phyloP scores from a whole-genome alignment of 2,113 vertebrate species.

The Gopherus evgoodei region DNA sequence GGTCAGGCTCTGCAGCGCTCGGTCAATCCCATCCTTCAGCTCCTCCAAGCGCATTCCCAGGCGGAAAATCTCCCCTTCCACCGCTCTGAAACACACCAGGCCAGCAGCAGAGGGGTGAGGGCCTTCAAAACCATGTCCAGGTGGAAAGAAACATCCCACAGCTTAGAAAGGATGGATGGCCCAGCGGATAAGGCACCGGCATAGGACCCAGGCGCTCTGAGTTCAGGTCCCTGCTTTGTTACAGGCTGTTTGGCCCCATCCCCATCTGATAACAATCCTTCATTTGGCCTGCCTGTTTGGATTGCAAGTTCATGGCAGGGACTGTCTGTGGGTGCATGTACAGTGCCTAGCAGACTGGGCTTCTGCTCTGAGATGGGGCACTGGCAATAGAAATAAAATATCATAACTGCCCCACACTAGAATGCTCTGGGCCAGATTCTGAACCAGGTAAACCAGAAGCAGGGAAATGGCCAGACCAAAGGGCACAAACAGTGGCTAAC shows the following conservation, averaged over 20 bases:
- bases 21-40: conserved; percentile 83
- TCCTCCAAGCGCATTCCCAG: conserved; percentile 86
- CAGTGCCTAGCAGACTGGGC: neutral
- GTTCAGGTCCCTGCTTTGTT: neutral
- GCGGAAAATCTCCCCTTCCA: conserved; percentile 88
- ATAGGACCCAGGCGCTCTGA: neutral
- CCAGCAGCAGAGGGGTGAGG: rapidly evolving
- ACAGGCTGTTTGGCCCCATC: neutral
- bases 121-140: neutral
- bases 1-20: neutral
- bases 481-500: neutral
- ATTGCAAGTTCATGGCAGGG: neutral
- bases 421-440: neutral
- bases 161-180: neutral
- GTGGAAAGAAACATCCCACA: neutral
- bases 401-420: neutral
- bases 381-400: neutral
- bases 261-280: neutral
- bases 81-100: conserved; percentile 73
- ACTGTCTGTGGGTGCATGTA: neutral
- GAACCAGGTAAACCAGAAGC: neutral
- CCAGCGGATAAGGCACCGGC: neutral
- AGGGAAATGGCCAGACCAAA: neutral
- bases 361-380: neutral
- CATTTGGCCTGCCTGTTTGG: neutral